Base-by-base conservation (phyloP, 2,113 vertebrate genomes). In the Nothocercus julius region DNA sequence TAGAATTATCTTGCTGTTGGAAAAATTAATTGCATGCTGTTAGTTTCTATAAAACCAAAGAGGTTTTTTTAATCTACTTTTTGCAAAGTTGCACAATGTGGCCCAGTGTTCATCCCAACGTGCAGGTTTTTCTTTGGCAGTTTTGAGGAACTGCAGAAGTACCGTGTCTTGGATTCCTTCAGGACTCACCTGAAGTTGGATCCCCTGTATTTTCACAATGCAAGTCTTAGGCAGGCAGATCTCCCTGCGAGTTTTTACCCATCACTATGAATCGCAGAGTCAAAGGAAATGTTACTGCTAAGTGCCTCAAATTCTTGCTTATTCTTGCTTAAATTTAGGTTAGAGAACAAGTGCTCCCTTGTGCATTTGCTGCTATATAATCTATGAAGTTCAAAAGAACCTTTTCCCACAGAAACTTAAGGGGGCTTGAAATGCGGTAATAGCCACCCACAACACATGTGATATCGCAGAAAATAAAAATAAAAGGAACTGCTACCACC, bases 21-120 rank as follows among this genome's bases (percentile, higher is more conserved):
- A 76, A 91, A 95, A 84, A 93, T 96, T 95, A 94, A 96, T 96
- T 96, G 94, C 89, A 53, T 75, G 28, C 94, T 56, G 82, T 92
- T 88, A 67, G 68, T 82, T 94, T 58, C 70, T 93, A 80, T 82
- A 88, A 91, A 61, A 85, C 11, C 61, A 51, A 38, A 62, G 78
- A 88, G 64, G 63, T 90, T 92, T 83, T 96, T 53, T 22, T 24
- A 89, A 82, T 77, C 76, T 82, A 2, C 79, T 93, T 95, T 69
- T 90, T 96, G 70, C 77, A 94, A 96, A 84, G 49, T 83, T 74
- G 27, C 18, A 70, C 51, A 32, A 32, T 17, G 12, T 28, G n/a
- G 73, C 34, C 44, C 74, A 68, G 89, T 89, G 83, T 69, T 83
- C 40, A 82, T 25, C 30, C 42, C 40, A n/a, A 77, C 77, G 68